Conservation (phyloP, 2,888 invertebrate genomes). For the Stictocephala bisonia region DNA sequence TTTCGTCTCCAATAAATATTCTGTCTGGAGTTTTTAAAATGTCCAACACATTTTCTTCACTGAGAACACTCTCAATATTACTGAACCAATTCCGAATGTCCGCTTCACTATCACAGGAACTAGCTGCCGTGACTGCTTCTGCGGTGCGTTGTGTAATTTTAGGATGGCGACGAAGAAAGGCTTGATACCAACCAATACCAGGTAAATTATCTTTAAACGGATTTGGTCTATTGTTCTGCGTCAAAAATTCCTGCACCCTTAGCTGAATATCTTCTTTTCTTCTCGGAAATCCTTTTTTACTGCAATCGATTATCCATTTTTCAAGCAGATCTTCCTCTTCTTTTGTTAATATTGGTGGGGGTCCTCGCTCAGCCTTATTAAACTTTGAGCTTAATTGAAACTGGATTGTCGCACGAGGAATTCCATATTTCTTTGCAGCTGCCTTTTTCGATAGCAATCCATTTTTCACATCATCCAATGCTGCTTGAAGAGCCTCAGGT, state of each 20-base stretch:
- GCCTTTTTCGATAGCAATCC: neutral
- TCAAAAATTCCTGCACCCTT: conserved; percentile 53
- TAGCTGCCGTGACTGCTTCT: conserved; percentile 61
- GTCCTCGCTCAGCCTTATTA: conserved; percentile 39
- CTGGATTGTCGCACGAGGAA: conserved; percentile 41
- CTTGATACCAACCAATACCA: conserved; percentile 60
- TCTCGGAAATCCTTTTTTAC: conserved; percentile 61
- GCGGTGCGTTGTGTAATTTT: conserved; percentile 56
- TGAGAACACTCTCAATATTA: conserved; percentile 58
- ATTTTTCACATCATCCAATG: conserved; percentile 9
- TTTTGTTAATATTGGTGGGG: conserved; percentile 48
- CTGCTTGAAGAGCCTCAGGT: conserved; percentile 36
- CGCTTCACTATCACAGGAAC: conserved; percentile 60
- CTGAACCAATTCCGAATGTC: conserved; percentile 61
- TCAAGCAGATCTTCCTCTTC: conserved; percentile 60
- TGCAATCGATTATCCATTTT: conserved; percentile 59
- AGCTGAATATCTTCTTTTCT: conserved; percentile 56
- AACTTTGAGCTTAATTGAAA: conserved; percentile 28
- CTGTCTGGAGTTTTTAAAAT: conserved; percentile 60
- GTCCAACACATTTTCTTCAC: conserved; percentile 55
- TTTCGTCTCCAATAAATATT: conserved; percentile 62
- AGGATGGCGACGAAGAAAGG: conserved; percentile 60
- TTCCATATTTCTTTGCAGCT: conserved; percentile 44
- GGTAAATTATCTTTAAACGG: conserved; percentile 60
- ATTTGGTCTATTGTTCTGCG: conserved; percentile 54